These are phyloP conservation scores for Lagenorhynchus albirostris DNA, from an alignment of 2,113 vertebrate species.

Conservation along the genomic window DNA sequence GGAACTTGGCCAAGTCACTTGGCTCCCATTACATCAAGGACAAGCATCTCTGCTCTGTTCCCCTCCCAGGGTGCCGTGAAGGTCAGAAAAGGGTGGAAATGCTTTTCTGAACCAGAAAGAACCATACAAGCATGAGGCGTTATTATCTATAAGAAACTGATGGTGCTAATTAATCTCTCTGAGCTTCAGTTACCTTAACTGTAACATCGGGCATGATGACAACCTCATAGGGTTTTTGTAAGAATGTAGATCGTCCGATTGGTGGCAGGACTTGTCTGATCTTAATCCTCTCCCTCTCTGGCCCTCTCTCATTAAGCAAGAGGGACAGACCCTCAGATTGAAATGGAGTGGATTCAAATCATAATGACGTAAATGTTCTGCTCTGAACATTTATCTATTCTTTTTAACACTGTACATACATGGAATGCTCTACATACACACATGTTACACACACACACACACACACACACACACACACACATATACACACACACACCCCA, in stretches of 20 bases:
- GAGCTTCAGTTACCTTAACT: background rate
- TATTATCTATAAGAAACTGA: background rate
- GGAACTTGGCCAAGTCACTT: background rate
- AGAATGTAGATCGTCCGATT: background rate
- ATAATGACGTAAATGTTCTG: background rate
- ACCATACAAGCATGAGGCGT: accelerated
- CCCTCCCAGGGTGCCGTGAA: background rate
- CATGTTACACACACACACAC: background rate
- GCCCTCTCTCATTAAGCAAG: background rate
- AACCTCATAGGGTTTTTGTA: background rate
- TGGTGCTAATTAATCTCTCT: background rate
- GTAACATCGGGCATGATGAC: background rate
- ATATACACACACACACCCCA: background rate
- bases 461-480: background rate
- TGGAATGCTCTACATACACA: background rate
- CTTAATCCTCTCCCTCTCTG: background rate
- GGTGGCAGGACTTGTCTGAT: background rate
- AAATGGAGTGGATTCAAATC: background rate
- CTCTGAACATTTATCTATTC: background rate
- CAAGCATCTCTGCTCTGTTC: background rate
- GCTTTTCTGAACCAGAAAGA: background rate
- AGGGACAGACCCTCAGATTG: background rate
- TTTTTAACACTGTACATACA: background rate
- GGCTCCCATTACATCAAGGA: background rate
- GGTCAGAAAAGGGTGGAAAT: background rate